These are phyloP conservation scores for Pseudomyrmex gracilis DNA, from an alignment of 1,140 invertebrate species.

Conservation along the genomic window DNA sequence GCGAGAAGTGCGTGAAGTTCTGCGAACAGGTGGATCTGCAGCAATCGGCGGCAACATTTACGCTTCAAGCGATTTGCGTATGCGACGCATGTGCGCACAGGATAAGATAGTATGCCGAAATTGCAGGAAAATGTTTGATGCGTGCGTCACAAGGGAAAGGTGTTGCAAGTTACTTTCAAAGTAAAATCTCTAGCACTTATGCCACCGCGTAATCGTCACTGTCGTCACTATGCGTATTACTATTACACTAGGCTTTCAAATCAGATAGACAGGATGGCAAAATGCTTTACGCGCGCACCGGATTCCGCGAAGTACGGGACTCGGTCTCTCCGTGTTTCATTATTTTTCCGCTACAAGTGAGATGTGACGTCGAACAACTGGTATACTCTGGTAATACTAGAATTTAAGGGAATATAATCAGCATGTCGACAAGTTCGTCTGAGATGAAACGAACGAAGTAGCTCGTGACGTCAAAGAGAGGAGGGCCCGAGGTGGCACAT, in stretches of 20 bases:
- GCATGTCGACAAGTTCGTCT: neutral
- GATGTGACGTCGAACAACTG: conserved; percentile 26
- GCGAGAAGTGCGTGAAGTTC: neutral
- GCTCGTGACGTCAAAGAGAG: conserved; percentile 51
- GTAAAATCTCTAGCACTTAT: neutral
- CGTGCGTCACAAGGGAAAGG: conserved; percentile 59
- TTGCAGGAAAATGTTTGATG: conserved; percentile 38
- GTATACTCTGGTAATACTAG: neutral
- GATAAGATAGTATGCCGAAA: conserved; percentile 12
- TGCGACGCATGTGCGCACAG: neutral
- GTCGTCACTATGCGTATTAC: neutral
- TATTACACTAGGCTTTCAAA: too few species aligned
- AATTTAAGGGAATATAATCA: conserved; percentile 39
- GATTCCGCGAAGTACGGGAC: conserved; percentile 20
- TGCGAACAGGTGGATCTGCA: neutral
- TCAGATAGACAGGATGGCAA: too few species aligned
- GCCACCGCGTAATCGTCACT: conserved; percentile 4
- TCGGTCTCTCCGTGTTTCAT: neutral
- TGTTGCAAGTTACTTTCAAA: conserved; percentile 24
- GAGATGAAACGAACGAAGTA: conserved; percentile 11
- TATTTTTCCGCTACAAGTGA: conserved; percentile 29
- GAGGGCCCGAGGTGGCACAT: conserved; percentile 39
- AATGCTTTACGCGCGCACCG: too few species aligned
- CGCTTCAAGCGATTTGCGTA: neutral
- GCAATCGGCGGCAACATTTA: neutral